These are phyloP conservation scores for Pseudomyrmex flavicornis DNA, from an alignment of 1,140 invertebrate species.

Conservation along the genomic window DNA sequence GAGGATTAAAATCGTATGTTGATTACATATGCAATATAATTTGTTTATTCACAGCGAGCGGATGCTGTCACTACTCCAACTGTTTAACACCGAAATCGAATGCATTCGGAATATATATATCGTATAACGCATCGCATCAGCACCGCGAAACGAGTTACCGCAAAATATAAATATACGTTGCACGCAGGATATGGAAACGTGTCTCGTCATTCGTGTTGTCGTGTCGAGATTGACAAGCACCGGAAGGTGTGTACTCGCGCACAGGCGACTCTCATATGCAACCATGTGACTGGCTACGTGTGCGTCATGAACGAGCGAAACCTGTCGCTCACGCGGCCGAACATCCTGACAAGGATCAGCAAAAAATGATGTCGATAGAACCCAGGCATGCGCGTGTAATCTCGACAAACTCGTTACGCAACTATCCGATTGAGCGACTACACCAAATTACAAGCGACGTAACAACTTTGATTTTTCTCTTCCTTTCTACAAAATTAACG, in stretches of 20 bases:
- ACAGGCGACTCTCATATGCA: constrained; percentile 17
- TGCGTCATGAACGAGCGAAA: constrained; percentile 28
- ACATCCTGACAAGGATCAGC: background rate
- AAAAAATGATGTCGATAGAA: constrained; percentile 31
- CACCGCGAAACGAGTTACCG: constrained; percentile 15
- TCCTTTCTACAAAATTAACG: too few relatives aligned
- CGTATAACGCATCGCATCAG: background rate
- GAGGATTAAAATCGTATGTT: too few relatives aligned
- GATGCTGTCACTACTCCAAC: background rate
- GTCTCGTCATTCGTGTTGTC: constrained; percentile 48
- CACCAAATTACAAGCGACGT: background rate
- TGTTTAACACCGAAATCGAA: constrained; percentile 28
- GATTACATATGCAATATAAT: background rate
- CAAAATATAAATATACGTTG: constrained; percentile 50
- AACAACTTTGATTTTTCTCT: background rate
- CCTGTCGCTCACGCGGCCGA: background rate
- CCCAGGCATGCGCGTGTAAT: constrained; percentile 26
- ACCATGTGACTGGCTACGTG: constrained; percentile 24
- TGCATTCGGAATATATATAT: background rate
- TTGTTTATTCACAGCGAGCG: constrained; percentile 19
- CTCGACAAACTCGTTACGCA: constrained; percentile 19
- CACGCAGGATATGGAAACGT: constrained; percentile 40
- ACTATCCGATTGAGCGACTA: background rate
- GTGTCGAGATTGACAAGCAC: constrained; percentile 58
- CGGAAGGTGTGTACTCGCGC: constrained; percentile 41